Conservation (phyloP, 2,113 vertebrate species). For the Narcine bancroftii region DNA sequence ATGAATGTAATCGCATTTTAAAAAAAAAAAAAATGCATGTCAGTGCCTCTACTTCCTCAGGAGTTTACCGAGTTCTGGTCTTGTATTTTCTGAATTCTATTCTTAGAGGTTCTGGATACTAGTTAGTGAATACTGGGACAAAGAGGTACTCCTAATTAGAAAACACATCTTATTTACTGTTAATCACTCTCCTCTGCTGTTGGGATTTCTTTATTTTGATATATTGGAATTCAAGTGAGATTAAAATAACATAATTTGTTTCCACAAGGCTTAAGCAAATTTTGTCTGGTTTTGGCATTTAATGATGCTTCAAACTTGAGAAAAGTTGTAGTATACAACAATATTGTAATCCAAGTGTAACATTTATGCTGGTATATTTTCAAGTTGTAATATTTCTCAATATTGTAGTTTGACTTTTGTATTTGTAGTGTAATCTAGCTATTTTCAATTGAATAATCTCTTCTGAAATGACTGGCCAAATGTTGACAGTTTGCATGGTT, state of each 20-base stretch:
- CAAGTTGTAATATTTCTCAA: background rate
- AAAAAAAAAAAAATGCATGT: too few species aligned
- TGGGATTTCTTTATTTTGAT: background rate
- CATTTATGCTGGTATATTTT: background rate
- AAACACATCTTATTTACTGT: too few species aligned
- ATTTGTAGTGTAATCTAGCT: too few species aligned
- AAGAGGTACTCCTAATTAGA: background rate
- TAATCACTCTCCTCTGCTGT: too few species aligned
- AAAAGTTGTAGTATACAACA: background rate
- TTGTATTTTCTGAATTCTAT: background rate
- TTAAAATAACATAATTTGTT: background rate
- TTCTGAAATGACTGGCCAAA: background rate
- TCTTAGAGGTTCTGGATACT: background rate
- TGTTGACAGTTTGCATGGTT: background rate
- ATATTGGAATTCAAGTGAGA: background rate
- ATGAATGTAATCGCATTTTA: too few species aligned
- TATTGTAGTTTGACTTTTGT: background rate
- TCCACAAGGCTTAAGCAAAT: background rate
- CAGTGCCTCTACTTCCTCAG: too few species aligned
- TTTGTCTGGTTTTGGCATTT: background rate
- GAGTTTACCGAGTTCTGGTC: background rate
- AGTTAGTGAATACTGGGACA: background rate
- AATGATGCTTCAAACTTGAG: background rate
- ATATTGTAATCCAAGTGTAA: background rate
- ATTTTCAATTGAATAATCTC: too few species aligned